These are phyloP conservation scores for Leucopsar rothschildi DNA, from an alignment of 2,113 vertebrate genomes.

Conservation along the genomic window DNA sequence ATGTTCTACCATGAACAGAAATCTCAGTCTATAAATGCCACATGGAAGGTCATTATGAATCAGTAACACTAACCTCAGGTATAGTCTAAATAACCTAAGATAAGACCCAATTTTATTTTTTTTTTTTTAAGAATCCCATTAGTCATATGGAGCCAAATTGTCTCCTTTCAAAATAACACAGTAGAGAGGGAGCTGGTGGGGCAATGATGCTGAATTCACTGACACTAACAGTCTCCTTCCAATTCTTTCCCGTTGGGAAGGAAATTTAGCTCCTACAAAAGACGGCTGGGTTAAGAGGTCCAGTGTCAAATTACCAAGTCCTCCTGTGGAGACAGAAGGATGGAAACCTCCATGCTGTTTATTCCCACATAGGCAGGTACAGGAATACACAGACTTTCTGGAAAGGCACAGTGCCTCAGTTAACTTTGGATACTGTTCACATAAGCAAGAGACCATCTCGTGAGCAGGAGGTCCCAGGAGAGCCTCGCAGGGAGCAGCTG, in stretches of 20 bases:
- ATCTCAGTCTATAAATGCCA: constrained; percentile 11
- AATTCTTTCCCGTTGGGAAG: neutral
- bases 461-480: neutral
- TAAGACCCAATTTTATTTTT: neutral
- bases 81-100: neutral
- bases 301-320: neutral
- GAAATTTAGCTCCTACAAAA: neutral
- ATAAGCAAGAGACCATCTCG: accelerated
- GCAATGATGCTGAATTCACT: neutral
- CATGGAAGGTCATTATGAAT: neutral
- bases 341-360: neutral
- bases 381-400: accelerated
- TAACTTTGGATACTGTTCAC: neutral
- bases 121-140: neutral
- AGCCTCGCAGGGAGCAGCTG: neutral
- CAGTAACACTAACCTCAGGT: constrained; percentile 14
- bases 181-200: neutral
- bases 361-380: neutral
- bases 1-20: neutral
- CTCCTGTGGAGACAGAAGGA: neutral
- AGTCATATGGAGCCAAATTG: neutral
- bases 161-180: neutral
- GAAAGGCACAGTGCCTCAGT: neutral
- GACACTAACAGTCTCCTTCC: neutral
- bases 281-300: neutral